Conservation (phyloP, 2,113 vertebrate genomes). For the Tachycineta bicolor region DNA sequence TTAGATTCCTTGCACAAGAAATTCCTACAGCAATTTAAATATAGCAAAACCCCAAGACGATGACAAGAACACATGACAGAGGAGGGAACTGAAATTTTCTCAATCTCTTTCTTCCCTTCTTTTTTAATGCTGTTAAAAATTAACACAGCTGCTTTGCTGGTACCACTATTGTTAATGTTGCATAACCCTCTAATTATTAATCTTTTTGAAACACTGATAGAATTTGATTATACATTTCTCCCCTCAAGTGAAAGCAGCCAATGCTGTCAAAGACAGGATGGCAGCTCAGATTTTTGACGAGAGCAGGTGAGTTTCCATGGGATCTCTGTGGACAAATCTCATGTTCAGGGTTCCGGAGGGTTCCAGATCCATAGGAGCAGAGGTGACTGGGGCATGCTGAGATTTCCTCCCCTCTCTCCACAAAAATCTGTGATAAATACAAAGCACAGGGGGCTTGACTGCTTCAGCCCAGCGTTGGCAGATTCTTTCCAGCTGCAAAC, state of each 20-base stretch:
- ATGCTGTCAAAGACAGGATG: background rate
- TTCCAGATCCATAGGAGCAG: background rate
- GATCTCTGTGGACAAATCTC: background rate
- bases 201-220: background rate
- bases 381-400: background rate
- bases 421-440: background rate
- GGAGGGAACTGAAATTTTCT: slow-evolving; percentile 53
- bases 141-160: background rate
- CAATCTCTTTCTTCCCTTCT: slow-evolving; percentile 36
- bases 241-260: background rate
- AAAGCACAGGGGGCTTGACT: background rate
- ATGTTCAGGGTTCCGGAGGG: background rate
- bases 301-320: background rate
- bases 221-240: background rate
- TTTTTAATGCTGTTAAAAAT: background rate
- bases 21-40: slow-evolving; percentile 30
- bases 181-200: background rate
- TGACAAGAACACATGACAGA: background rate
- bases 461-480: background rate
- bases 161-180: slow-evolving; percentile 1
- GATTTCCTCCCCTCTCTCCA: background rate
- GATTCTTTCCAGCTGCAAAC: background rate
- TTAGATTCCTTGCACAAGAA: background rate
- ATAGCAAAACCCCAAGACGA: background rate
- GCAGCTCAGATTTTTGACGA: background rate